A percentile compares a stretch with the other conserved stretches of the same genome.
Conservation (phyloP, 2,113 vertebrate genomes). For the Colinus virginianus region DNA sequence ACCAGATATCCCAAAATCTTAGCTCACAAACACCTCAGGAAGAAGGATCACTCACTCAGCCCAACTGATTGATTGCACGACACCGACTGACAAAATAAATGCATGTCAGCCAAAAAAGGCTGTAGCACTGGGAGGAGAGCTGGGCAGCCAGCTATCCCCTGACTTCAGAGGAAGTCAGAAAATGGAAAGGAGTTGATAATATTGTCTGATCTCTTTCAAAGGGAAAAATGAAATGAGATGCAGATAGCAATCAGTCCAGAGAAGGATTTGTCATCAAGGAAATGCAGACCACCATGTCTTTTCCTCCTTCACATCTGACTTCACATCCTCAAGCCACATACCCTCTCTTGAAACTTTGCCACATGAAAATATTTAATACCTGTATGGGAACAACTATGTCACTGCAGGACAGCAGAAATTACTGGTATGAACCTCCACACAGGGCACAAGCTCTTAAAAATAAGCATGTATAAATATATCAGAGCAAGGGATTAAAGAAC, state of each 20-base stretch:
- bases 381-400: accelerated
- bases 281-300: not conserved
- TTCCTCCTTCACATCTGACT: not conserved
- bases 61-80: accelerated
- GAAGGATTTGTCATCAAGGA: not conserved
- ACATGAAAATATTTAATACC: not conserved
- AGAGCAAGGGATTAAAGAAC: not conserved
- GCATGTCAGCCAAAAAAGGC: not conserved
- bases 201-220: constrained; percentile 46
- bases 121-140: not conserved
- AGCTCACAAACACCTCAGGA: not conserved
- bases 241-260: constrained; percentile 29
- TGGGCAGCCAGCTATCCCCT: not conserved
- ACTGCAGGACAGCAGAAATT: not conserved
- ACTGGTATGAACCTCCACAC: not conserved
- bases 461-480: not conserved
- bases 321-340: not conserved
- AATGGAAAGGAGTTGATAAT: constrained; percentile 4
- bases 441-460: not conserved
- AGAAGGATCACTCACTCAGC: not conserved
- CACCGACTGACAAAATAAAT: not conserved
- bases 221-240: constrained; percentile 39
- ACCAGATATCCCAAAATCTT: not conserved
- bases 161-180: constrained; percentile 48
- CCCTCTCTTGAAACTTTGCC: not conserved